Evolutionary conservation across 2,113 vertebrate genomes (phyloP).

Genomic region (Atherinomorus stipes): DNA sequence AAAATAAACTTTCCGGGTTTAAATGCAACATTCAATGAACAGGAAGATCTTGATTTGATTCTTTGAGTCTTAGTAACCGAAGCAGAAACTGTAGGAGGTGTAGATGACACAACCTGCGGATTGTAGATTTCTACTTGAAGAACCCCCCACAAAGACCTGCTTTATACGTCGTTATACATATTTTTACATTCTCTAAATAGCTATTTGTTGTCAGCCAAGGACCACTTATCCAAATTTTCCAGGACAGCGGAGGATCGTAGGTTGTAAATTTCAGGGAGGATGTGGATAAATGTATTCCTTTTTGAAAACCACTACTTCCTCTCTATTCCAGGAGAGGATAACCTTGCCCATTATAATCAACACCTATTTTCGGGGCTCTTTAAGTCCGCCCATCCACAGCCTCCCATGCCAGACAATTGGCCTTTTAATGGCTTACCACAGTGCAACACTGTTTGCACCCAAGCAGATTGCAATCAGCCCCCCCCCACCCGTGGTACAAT

Average conservation of each 20-base stretch:
- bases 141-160: background rate
- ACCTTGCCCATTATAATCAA: constrained; percentile 83
- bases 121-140: background rate
- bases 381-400: constrained; percentile 82
- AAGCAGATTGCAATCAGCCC: constrained; percentile 88
- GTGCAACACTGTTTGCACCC: constrained; percentile 86
- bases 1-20: constrained; percentile 49
- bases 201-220: constrained; percentile 15
- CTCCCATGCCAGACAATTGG: constrained; percentile 82
- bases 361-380: constrained; percentile 87
- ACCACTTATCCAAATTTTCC: constrained; percentile 32
- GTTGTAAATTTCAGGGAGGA: constrained; percentile 34
- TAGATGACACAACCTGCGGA: accelerated
- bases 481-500: constrained; percentile 83
- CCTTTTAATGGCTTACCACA: constrained; percentile 87
- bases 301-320: constrained; percentile 79
- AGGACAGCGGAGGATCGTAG: constrained; percentile 30
- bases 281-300: constrained; percentile 45
- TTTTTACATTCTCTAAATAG: constrained; percentile 18
- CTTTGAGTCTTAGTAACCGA: constrained; percentile 12
- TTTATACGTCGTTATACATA: background rate
- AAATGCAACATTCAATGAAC: constrained; percentile 28
- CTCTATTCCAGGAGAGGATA: constrained; percentile 84
- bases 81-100: background rate
- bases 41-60: constrained; percentile 23